phyloP scores from a whole-genome alignment of 2,888 invertebrate species.

The Heteropelma amictum region DNA sequence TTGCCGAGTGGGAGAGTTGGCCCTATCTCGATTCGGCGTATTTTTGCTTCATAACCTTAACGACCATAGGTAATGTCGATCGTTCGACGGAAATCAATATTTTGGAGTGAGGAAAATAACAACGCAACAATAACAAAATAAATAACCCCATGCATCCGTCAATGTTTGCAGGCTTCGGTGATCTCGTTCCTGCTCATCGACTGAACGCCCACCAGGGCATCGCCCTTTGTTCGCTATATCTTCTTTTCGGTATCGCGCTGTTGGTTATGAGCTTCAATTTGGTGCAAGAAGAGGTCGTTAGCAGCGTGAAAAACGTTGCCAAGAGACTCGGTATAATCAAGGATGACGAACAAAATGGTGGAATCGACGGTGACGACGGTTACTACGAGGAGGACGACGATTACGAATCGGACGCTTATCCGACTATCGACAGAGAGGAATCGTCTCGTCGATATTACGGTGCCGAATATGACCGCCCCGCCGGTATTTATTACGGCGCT shows the following conservation, averaged over 20 bases:
- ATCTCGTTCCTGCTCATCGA: slow-evolving; percentile 92
- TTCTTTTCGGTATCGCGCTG: slow-evolving; percentile 95
- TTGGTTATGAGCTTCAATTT: slow-evolving; percentile 98
- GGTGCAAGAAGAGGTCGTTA: slow-evolving; percentile 95
- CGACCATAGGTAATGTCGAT: slow-evolving; percentile 90
- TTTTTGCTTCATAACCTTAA: slow-evolving; percentile 95
- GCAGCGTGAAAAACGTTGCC: slow-evolving; percentile 91
- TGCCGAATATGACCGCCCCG: slow-evolving; percentile 22
- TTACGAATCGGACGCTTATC: slow-evolving; percentile 44
- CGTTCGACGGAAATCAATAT: too few species aligned
- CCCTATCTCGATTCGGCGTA: slow-evolving; percentile 92
- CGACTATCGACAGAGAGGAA: slow-evolving; percentile 1
- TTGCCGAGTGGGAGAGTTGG: slow-evolving; percentile 93
- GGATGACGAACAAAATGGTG: slow-evolving; percentile 83
- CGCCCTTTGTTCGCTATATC: slow-evolving; percentile 93
- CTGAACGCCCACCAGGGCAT: slow-evolving; percentile 82
- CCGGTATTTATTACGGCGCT: neutral
- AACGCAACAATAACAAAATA: too few species aligned
- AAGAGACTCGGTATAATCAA: slow-evolving; percentile 93
- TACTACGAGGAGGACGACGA: slow-evolving; percentile 64
- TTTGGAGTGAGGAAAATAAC: neutral
- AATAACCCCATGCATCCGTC: neutral
- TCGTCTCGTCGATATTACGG: slow-evolving; percentile 13
- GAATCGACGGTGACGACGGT: slow-evolving; percentile 70
- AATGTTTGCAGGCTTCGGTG: slow-evolving; percentile 84